These are phyloP conservation scores for Drosophila guanche DNA, from an alignment of 1,140 invertebrate species.

Conservation along the genomic window DNA sequence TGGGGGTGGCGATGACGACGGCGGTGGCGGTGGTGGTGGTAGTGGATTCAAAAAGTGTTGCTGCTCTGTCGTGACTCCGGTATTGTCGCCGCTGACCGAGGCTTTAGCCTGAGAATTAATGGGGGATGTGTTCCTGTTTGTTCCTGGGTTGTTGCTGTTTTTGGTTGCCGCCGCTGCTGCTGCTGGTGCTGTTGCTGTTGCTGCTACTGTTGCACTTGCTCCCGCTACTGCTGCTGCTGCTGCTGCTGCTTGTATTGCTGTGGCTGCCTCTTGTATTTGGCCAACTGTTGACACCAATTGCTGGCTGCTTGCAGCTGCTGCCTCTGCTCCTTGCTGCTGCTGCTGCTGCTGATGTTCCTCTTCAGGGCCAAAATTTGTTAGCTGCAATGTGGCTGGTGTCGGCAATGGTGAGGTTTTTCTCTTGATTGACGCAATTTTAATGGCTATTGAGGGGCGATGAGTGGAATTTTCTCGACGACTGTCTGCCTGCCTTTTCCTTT, in stretches of 20 bases:
- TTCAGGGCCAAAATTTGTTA: constrained; percentile 64
- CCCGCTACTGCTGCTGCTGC: constrained; percentile 20
- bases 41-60: constrained; percentile 33
- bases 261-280: constrained; percentile 25
- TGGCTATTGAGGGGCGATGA: constrained; percentile 59
- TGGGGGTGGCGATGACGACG: constrained; percentile 27
- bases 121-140: constrained; percentile 6
- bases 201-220: constrained; percentile 21
- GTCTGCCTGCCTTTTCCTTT: constrained; percentile 21
- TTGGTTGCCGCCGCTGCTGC: constrained; percentile 15
- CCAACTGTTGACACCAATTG: constrained; percentile 44
- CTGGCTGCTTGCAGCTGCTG: constrained; percentile 42
- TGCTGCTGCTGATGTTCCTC: constrained; percentile 26
- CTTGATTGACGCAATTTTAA: constrained; percentile 82
- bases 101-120: constrained; percentile 68
- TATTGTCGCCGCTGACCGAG: constrained; percentile 85
- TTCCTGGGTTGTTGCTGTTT: constrained; percentile 18
- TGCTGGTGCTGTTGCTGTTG: constrained; percentile 28
- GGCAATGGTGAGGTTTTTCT: constrained; percentile 76
- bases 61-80: too few species aligned
- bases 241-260: constrained; percentile 15
- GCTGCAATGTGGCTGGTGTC: constrained; percentile 57
- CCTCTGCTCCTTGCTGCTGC: constrained; percentile 25
- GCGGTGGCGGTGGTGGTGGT: constrained; percentile 27
- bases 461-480: constrained; percentile 33